Percentiles rank a stretch among this genome's conserved stretches.
These are phyloP conservation scores for Pogonocichla stellata DNA, from an alignment of 2,113 vertebrate species.

Conservation along the genomic window DNA sequence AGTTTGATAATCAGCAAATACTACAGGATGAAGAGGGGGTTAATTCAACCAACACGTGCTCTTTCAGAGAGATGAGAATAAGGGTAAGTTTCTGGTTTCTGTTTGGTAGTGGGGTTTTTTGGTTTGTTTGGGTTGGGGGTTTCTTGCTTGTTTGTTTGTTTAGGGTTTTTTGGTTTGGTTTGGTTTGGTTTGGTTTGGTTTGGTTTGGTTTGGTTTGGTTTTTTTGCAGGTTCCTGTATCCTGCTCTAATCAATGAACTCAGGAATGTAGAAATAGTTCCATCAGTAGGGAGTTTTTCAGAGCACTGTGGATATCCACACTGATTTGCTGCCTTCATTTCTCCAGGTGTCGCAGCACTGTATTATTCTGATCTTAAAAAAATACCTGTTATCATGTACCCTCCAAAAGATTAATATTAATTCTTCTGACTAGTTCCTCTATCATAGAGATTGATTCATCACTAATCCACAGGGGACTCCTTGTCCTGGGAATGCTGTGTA, in stretches of 20 bases:
- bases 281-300: neutral
- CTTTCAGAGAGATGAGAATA: neutral
- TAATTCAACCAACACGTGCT: neutral
- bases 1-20: neutral
- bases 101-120: neutral
- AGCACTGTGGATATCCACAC: neutral
- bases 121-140: neutral
- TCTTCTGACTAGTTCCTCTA: neutral
- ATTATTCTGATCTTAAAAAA: neutral
- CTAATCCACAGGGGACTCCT: neutral
- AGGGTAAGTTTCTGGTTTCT: neutral
- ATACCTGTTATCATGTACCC: neutral
- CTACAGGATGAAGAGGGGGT: neutral
- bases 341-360: neutral
- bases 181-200: no score
- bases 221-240: neutral
- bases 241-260: neutral
- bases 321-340: neutral
- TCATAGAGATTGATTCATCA: neutral
- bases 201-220: neutral
- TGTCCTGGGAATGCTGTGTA: accelerated
- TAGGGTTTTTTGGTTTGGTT: no score
- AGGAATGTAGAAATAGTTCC: neutral
- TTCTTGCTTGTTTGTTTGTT: neutral
- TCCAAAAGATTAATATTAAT: neutral